A percentile compares a stretch with the other conserved stretches of the same genome.
Conservation (phyloP, 2,113 vertebrate species). For the Chaetorhynchus papuensis region DNA sequence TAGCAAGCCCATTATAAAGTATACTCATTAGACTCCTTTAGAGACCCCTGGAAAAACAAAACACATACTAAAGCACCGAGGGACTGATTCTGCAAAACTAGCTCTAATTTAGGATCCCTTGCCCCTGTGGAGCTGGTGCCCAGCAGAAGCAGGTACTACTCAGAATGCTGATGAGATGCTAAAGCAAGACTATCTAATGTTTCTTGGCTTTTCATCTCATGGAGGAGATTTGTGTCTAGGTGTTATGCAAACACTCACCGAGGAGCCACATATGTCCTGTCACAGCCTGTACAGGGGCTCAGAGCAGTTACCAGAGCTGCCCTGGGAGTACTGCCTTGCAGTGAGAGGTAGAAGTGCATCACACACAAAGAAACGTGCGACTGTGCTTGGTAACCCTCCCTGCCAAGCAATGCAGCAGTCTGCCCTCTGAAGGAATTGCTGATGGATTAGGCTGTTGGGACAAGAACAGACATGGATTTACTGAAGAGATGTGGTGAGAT, state of each 20-base stretch:
- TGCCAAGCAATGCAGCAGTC: too few species aligned
- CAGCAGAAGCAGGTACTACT: not conserved
- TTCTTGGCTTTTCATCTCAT: not conserved
- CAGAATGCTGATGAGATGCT: not conserved
- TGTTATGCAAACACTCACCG: not conserved
- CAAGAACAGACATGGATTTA: not conserved
- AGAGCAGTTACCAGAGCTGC: not conserved
- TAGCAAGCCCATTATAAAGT: not conserved
- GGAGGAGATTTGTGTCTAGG: not conserved
- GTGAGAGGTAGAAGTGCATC: not conserved
- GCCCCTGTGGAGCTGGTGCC: not conserved
- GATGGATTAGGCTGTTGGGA: not conserved
- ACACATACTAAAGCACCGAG: not conserved
- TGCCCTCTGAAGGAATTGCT: not conserved
- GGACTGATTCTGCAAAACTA: not conserved
- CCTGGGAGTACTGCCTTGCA: not conserved
- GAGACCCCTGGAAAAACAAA: not conserved
- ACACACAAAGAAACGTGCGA: fast-evolving
- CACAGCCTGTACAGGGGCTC: not conserved
- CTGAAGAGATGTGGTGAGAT: not conserved
- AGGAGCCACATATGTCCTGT: not conserved
- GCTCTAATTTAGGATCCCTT: not conserved
- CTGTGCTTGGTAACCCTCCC: not conserved
- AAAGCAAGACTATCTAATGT: not conserved
- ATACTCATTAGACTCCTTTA: not conserved